Evolutionary conservation across 1,140 invertebrate species (phyloP).

Genomic region (Diachasmimorpha longicaudata): DNA sequence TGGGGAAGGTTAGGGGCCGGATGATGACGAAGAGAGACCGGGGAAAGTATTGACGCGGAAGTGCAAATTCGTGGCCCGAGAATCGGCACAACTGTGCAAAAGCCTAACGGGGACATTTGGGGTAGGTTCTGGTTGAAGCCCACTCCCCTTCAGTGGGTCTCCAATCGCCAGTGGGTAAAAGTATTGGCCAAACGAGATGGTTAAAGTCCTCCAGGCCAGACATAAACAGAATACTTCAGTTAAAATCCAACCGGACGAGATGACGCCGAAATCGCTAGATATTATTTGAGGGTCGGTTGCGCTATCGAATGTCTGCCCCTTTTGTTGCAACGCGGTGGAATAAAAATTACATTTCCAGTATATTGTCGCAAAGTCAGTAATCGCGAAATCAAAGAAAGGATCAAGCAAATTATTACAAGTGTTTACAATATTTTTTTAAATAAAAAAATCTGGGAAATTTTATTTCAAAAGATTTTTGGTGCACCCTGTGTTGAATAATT

Average conservation of each 20-base stretch:
- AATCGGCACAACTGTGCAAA: slow-evolving; percentile 22
- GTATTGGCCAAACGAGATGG: slow-evolving; percentile 5
- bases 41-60: slow-evolving; percentile 49
- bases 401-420: no score
- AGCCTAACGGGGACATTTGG: slow-evolving; percentile 54
- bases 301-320: no score
- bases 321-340: no score
- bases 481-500: no score
- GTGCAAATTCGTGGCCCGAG: slow-evolving; percentile 33
- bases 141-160: not conserved
- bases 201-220: not conserved
- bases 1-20: slow-evolving; percentile 59
- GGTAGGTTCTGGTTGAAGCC: slow-evolving; percentile 49
- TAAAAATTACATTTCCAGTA: no score
- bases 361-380: no score
- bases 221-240: not conserved
- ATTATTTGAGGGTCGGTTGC: no score
- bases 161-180: slow-evolving; percentile 3
- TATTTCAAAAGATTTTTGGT: no score
- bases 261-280: not conserved
- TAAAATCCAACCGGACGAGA: not conserved
- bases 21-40: slow-evolving; percentile 25
- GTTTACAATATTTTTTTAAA: no score
- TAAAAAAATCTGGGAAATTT: no score
- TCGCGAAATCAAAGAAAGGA: no score